phyloP scores from a whole-genome alignment of 2,113 vertebrate genomes.

The Arizona elegans region DNA sequence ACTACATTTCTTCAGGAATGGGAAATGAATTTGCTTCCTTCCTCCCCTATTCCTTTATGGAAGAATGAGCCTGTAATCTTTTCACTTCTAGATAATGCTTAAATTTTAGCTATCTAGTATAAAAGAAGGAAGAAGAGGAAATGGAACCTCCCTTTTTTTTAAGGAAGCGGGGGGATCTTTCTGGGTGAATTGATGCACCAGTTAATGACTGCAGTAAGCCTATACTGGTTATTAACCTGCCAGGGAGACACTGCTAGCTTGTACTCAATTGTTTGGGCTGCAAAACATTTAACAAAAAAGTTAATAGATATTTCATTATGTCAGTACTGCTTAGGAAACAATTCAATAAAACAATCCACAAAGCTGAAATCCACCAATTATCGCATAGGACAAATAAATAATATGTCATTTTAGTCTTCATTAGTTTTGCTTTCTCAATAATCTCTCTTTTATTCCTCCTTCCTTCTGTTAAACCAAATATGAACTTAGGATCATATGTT shows the following conservation, averaged over 20 bases:
- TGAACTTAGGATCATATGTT: neutral
- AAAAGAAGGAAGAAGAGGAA: neutral
- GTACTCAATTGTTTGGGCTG: neutral
- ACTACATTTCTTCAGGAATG: neutral
- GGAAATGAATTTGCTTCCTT: neutral
- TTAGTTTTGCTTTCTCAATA: neutral
- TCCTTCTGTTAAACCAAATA: neutral
- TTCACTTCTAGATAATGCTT: neutral
- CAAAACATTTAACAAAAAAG: neutral
- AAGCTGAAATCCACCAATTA: neutral
- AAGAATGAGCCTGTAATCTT: neutral
- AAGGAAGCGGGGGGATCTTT: neutral
- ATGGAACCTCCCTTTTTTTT: neutral
- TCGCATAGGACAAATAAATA: neutral
- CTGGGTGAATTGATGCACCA: neutral
- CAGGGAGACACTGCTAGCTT: neutral
- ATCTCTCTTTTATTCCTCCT: neutral
- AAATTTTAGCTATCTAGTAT: neutral
- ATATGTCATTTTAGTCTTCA: neutral
- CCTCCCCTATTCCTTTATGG: neutral
- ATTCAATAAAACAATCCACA: neutral
- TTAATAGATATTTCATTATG: neutral
- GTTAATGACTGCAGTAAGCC: neutral
- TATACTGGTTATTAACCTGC: neutral
- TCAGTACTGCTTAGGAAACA: neutral